Conservation (phyloP, 2,797 vertebrate species). For the Rousettus madagascariensis region DNA sequence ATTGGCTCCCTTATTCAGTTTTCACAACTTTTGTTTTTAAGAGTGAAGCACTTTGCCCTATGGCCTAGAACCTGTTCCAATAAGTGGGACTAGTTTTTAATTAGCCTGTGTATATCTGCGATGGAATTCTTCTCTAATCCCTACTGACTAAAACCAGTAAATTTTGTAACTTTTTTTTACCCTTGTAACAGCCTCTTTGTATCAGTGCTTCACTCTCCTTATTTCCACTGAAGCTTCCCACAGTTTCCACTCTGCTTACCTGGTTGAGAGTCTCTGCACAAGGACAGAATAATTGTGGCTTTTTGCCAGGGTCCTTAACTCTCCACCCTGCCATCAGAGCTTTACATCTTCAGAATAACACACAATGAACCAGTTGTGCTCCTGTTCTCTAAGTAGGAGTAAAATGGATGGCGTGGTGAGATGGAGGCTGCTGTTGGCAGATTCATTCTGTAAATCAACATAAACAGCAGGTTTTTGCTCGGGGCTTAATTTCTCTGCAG, state of each 20-base stretch:
- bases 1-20: neutral
- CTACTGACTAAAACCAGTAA: neutral
- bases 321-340: neutral
- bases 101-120: neutral
- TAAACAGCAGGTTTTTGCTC: constrained; percentile 58
- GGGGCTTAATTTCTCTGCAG: constrained; percentile 47
- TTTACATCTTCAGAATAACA: neutral
- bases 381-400: neutral
- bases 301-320: neutral
- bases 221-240: neutral
- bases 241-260: neutral
- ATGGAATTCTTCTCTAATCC: neutral
- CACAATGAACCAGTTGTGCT: constrained; percentile 52
- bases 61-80: neutral
- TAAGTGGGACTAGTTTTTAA: neutral
- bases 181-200: neutral
- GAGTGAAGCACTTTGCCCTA: neutral
- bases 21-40: neutral
- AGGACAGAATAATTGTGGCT: neutral
- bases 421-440: constrained; percentile 51
- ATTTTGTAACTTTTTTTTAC: neutral
- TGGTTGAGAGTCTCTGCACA: neutral
- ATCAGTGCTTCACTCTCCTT: neutral
- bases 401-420: neutral
- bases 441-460: constrained; percentile 45